Conservation (phyloP, 2,797 vertebrate genomes). For the Argya squamiceps region DNA sequence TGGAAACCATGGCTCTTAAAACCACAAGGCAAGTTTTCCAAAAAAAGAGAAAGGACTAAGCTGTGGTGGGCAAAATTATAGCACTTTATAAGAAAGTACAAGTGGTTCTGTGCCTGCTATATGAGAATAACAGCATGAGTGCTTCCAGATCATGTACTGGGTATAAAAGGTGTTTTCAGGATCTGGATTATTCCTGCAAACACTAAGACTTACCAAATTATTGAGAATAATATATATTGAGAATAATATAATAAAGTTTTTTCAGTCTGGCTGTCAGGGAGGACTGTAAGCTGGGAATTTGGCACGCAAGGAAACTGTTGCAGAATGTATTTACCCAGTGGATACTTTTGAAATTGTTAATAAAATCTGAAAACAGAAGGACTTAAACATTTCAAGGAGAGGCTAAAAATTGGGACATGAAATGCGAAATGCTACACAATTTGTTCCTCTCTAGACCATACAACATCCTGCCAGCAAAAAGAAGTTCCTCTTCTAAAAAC, state of each 20-base stretch:
- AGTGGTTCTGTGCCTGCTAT: not conserved
- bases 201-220: not conserved
- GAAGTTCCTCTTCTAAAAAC: not conserved
- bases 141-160: not conserved
- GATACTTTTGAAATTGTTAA: not conserved
- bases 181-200: not conserved
- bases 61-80: not conserved
- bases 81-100: not conserved
- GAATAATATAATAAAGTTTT: not conserved
- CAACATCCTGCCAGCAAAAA: not conserved
- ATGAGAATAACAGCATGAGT: not conserved
- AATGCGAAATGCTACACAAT: not conserved
- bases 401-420: not conserved
- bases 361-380: not conserved
- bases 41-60: not conserved
- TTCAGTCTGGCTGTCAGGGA: not conserved
- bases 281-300: not conserved
- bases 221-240: not conserved
- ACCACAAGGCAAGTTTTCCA: not conserved
- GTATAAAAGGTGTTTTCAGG: not conserved
- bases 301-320: not conserved
- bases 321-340: not conserved
- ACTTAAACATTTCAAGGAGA: not conserved
- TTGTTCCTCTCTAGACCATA: not conserved
- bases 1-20: conserved; percentile 1